Evolutionary conservation across 2,113 vertebrate genomes (phyloP).

Genomic region (Callithrix jacchus): DNA sequence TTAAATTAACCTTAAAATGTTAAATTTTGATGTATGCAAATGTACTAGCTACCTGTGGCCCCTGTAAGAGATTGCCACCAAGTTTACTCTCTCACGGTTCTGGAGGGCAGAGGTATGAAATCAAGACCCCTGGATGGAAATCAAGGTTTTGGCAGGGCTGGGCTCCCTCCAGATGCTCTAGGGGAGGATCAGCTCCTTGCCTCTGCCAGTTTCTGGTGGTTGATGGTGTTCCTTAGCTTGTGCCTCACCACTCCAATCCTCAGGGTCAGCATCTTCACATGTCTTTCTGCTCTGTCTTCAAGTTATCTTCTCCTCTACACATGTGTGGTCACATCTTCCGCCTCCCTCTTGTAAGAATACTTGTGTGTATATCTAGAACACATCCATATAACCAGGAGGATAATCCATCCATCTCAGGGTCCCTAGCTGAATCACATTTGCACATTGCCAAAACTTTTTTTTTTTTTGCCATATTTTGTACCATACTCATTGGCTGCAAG

Average conservation of each 20-base stretch:
- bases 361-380: accelerated
- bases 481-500: background rate
- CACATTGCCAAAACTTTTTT: too few relatives aligned
- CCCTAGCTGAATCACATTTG: background rate
- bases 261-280: too few relatives aligned
- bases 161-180: background rate
- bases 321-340: background rate
- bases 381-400: background rate
- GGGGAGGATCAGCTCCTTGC: accelerated
- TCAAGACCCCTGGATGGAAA: background rate
- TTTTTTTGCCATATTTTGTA: background rate
- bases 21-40: background rate
- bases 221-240: background rate
- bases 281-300: too few relatives aligned
- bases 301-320: accelerated
- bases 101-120: background rate
- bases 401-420: background rate
- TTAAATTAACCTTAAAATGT: background rate
- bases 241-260: background rate
- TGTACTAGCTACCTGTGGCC: background rate
- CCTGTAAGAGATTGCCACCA: background rate
- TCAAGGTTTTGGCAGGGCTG: accelerated
- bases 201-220: background rate
- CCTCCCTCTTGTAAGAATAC: background rate
- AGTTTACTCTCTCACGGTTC: background rate